These are phyloP conservation scores for Athripsodes cinereus DNA, from an alignment of 2,888 invertebrate genomes.

Conservation along the genomic window DNA sequence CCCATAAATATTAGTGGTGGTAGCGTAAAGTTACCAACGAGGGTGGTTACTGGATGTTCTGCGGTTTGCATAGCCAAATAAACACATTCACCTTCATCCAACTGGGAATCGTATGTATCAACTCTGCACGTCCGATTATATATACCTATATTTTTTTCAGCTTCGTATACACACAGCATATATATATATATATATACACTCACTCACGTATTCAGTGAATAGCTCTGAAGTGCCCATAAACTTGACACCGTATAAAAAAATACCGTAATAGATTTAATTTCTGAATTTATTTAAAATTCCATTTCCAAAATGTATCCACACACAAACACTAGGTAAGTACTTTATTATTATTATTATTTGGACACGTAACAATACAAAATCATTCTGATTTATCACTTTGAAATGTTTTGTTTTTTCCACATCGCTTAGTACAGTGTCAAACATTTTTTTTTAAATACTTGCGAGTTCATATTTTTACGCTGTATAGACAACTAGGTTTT, in stretches of 20 bases:
- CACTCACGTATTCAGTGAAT: not conserved
- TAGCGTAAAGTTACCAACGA: not conserved
- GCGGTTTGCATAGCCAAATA: slow-evolving; percentile 18
- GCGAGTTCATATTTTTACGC: no score
- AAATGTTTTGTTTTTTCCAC: no score
- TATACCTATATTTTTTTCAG: slow-evolving; percentile 7
- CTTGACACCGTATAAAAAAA: not conserved
- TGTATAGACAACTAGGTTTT: no score
- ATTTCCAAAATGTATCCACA: not conserved
- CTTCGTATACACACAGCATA: not conserved
- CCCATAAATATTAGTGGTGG: slow-evolving; percentile 1
- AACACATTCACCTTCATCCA: slow-evolving; percentile 10
- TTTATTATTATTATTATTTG: no score
- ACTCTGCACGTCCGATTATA: slow-evolving; percentile 12
- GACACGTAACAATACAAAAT: no score
- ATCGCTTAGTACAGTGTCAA: no score
- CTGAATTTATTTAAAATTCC: not conserved
- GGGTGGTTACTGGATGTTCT: slow-evolving; percentile 1
- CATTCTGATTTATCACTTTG: no score
- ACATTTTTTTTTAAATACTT: no score
- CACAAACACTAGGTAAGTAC: not conserved
- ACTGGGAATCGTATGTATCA: slow-evolving; percentile 14
- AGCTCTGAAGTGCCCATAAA: not conserved
- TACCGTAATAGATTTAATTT: not conserved
- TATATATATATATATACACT: not conserved